Evolutionary conservation across 2,797 vertebrate genomes (phyloP).

Genomic region (Pelochelys cantorii): DNA sequence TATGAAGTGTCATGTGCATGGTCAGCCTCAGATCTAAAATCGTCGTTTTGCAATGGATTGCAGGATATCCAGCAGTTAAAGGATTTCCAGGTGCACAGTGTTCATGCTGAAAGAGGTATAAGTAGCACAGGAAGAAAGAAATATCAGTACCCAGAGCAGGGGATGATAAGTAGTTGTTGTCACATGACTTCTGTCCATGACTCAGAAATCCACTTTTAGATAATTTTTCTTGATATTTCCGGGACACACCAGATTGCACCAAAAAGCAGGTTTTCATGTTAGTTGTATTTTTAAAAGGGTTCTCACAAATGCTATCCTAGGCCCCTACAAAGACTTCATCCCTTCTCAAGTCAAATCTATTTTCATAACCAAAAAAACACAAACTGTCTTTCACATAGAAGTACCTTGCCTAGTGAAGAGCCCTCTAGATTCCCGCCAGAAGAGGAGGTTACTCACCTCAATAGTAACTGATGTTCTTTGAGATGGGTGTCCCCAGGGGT

Average conservation of each 20-base stretch:
- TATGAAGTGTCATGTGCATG: not conserved
- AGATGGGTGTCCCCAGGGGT: too few relatives aligned
- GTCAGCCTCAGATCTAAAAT: not conserved
- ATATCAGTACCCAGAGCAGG: not conserved
- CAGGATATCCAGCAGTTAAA: not conserved
- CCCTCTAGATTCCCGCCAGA: not conserved
- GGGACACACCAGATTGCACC: not conserved
- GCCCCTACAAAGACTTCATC: not conserved
- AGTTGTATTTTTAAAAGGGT: not conserved
- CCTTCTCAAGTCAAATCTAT: not conserved
- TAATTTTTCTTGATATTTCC: not conserved
- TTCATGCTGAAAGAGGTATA: not conserved
- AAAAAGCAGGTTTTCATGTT: not conserved
- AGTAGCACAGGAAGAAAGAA: not conserved
- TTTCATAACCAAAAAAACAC: conserved; percentile 4
- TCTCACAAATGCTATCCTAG: not conserved
- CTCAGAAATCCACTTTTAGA: not conserved
- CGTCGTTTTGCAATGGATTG: not conserved
- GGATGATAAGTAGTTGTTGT: not conserved
- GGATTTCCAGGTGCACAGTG: not conserved
- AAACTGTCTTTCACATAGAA: not conserved
- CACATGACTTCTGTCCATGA: not conserved
- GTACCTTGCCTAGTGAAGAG: accelerated
- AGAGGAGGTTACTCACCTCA: too few relatives aligned
- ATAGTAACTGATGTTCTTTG: too few relatives aligned